Evolutionary conservation across 2,888 invertebrate genomes (phyloP), one percentile per base, ranked within the genome.

Genomic region (Stratiomys singularior): DNA sequence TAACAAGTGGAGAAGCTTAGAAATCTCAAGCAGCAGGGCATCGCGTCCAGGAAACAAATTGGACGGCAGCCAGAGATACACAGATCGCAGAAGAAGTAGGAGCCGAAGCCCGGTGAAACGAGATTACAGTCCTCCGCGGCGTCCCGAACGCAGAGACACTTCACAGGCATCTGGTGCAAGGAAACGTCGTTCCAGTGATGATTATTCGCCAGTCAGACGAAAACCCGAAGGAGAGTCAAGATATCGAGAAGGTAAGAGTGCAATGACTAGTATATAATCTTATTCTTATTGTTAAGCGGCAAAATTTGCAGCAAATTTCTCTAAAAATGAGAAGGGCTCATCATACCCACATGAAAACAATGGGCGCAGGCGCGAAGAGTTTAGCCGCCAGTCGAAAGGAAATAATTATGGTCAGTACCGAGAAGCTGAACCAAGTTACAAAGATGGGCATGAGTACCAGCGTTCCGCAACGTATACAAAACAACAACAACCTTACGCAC

Each of bases 1-100:
- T 58, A 71, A 66, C 18, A 87, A 86, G 76, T 87, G 87, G 87
- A 85, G 84, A 79, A 86, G 84, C 78, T 13, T 78, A 30, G 76
- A 78, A 44, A 56, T 66, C 46, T 79, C 80, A 78, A 23, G n/a
- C 18, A 25, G 23, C 13, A 1, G 18, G 11, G 25, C 56, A 11
- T 7, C 80, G 77, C 21, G 69, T 60, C 11, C 58, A 11, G 27
- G 21, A 28, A 3, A 58, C 25, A 5, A 52, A 15, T 76, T 79
- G 37, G 27, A 58, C 1, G 64, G 60, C 1, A 25, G 47, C 15
- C 25, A 46, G 11, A 56, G 4, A 37, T 30, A 37, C 1, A 28
- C 13, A 9, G 76, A 76, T 13, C 63, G 76, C 13, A 58, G 28
- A 27, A 58, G 64, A n/a, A 63, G 47, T 27, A 18, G 27, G 15